These are phyloP conservation scores for Labrus mixtus DNA, from an alignment of 2,113 vertebrate species.

Conservation along the genomic window DNA sequence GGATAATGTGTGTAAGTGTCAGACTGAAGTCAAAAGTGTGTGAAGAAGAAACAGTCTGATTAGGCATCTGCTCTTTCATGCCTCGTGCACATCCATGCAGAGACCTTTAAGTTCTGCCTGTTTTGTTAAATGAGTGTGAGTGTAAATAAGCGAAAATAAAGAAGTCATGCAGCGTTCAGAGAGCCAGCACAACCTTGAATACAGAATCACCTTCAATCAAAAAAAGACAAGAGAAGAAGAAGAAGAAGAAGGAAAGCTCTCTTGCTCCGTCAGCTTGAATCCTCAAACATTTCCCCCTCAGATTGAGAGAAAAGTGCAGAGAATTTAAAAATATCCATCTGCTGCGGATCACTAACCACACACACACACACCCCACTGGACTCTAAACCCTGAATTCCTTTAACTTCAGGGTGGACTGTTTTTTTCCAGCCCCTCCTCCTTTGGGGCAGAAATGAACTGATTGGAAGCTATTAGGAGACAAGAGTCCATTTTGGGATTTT, in stretches of 20 bases:
- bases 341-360: slow-evolving; percentile 50
- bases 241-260: too few species aligned
- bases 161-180: too few species aligned
- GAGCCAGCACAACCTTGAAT: background rate
- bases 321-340: slow-evolving; percentile 45
- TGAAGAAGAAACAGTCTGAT: slow-evolving; percentile 38
- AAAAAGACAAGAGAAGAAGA: too few species aligned
- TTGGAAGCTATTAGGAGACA: slow-evolving; percentile 51
- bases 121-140: background rate
- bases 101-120: slow-evolving; percentile 31
- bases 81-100: slow-evolving; percentile 3
- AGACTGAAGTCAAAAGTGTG: slow-evolving; percentile 34
- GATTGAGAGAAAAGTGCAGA: slow-evolving; percentile 19
- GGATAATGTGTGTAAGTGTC: slow-evolving; percentile 13
- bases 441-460: slow-evolving; percentile 38
- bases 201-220: background rate
- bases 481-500: slow-evolving; percentile 40
- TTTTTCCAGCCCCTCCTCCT: slow-evolving; percentile 14
- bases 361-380: slow-evolving; percentile 25
- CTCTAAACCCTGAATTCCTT: slow-evolving; percentile 52
- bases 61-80: slow-evolving; percentile 35
- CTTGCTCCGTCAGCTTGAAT: background rate
- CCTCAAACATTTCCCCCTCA: slow-evolving; percentile 18
- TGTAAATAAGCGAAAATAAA: background rate
- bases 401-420: slow-evolving; percentile 42